Base-by-base conservation (phyloP, 2,888 invertebrate genomes). In the Drosophila tanythrix region DNA sequence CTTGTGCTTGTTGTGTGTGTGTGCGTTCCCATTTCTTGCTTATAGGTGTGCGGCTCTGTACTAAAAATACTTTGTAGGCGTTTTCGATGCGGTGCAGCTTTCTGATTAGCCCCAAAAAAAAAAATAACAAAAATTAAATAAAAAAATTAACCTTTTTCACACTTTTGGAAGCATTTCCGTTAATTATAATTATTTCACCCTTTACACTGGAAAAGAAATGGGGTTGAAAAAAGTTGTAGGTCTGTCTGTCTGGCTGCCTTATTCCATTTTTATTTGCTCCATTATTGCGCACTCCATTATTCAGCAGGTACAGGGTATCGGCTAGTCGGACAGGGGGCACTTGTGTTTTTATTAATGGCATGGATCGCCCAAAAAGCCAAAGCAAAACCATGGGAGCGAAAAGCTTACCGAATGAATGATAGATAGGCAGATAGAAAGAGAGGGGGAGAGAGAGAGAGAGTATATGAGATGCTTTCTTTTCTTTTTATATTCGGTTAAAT, bases 51-150 rank as follows among this genome's bases (percentile, higher is more conserved):
- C 65, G 57, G 43, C 48, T 70, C 25, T 65, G 56, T 74, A 80
- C 88, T 89, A 89, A 86, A 89, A 86, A 86, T 86, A 89, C 80
- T 67, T 82, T 73, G 76, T 76, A 82, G 85, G 81, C 83, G 79
- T 72, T 88, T 77, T 79, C 57, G 36, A 55, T 70, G 35, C 53
- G 3, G 31, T 10, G 57, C 50, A 57, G 60, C 36, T 68, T 68
- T 83, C 82, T 88, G 81, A 90, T 81, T 86, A 88, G 74, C 77
- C 63, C 68, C 64, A 73, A 80, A 76, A 55, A 38, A 21, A 36
- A 66, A 56, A 52, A 21, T 21, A 27, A 36, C 60, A 31, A 65
- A 56, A n/a, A 35, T 27, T 36, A 50, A 53, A 27, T 46, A 66
- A 57, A 55, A 55, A 40, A 60, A 35, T 63, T 50, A 21, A 35